A percentile compares a stretch with the other conserved stretches of the same genome.
These are phyloP conservation scores for Nyctibius grandis DNA, from an alignment of 2,797 vertebrate species.

Conservation along the genomic window DNA sequence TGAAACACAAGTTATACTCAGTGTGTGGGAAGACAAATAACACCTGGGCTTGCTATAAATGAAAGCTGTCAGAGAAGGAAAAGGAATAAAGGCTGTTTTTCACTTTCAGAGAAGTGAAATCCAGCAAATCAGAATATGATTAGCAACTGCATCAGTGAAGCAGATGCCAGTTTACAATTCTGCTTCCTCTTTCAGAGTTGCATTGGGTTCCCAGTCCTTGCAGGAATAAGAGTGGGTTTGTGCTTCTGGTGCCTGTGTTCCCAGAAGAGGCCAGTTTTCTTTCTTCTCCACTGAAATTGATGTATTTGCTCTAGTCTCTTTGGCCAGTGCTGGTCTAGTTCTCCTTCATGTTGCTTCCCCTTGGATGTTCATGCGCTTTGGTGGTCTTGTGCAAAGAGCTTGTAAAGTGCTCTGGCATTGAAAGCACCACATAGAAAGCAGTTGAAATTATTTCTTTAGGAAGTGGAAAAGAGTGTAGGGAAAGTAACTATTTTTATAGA, in stretches of 20 bases:
- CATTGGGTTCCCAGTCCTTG: background rate
- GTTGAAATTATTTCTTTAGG: background rate
- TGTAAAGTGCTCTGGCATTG: background rate
- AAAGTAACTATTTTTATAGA: background rate
- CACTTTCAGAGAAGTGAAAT: conserved; percentile 3
- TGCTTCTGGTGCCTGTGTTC: background rate
- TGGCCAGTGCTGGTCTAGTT: background rate
- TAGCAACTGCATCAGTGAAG: background rate
- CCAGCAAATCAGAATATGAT: background rate
- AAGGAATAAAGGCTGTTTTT: background rate
- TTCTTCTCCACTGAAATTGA: background rate
- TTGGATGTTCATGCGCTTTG: background rate
- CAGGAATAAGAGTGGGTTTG: background rate
- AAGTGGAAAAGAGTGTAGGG: background rate
- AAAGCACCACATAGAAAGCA: background rate
- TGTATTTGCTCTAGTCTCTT: background rate
- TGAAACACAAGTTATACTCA: background rate
- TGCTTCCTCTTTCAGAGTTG: background rate
- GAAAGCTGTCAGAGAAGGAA: background rate
- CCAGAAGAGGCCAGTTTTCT: background rate
- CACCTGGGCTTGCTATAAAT: background rate
- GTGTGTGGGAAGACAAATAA: background rate
- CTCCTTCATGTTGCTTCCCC: background rate
- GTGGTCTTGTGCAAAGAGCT: background rate
- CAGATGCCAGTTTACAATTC: background rate